A percentile compares a stretch with the other conserved stretches of the same genome.
Conservation (phyloP, 2,888 invertebrate genomes). For the Ethmia dodecea region DNA sequence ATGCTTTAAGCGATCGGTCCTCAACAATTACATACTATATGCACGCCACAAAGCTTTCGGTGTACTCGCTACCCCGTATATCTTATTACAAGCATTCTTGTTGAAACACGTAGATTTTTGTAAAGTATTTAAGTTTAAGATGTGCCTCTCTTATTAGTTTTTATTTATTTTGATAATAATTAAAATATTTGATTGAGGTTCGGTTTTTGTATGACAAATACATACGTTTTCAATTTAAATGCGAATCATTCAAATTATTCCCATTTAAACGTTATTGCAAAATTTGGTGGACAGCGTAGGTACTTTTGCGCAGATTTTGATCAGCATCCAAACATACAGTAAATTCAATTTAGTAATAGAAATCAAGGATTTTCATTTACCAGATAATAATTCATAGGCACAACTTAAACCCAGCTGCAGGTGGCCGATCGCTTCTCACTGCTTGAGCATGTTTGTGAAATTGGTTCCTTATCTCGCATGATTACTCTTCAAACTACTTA, state of each 20-base stretch:
- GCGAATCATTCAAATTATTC: no score
- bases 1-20: conserved; percentile 71
- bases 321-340: no score
- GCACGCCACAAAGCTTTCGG: conserved; percentile 73
- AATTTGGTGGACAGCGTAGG: no score
- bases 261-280: no score
- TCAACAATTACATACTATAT: conserved; percentile 40
- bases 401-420: conserved; percentile 56
- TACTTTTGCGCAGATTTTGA: no score
- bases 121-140: conserved; percentile 50
- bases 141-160: conserved; percentile 43
- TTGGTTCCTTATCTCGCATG: conserved; percentile 67
- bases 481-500: conserved; percentile 59
- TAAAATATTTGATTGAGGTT: no score
- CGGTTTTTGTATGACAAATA: no score
- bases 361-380: no score
- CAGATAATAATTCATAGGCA: no score
- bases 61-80: conserved; percentile 60
- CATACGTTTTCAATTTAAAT: no score
- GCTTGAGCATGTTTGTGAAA: conserved; percentile 72
- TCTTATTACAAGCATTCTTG: conserved; percentile 47
- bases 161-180: no score
- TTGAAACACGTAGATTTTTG: conserved; percentile 47
- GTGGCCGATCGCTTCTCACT: conserved; percentile 67
- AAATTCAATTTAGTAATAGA: no score